Base-by-base conservation (phyloP, 2,888 invertebrate genomes). In the Coecobrya sp. region DNA sequence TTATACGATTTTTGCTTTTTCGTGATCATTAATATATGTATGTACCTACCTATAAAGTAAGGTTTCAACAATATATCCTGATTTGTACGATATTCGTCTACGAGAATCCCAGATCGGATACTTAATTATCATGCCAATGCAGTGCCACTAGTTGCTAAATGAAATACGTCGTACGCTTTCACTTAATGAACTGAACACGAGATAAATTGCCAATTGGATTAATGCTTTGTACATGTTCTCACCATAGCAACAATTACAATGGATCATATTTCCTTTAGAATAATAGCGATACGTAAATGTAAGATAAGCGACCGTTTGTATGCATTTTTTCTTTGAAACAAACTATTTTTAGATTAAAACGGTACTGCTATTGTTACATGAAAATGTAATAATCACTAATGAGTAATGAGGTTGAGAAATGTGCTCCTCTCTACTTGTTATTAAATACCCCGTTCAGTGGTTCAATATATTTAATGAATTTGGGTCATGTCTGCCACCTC, bases 71-170 rank as follows among this genome's bases (percentile, higher is more conserved):
- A 36, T n/a, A 19, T 5, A 59, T n/a, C n/a, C 59, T 19, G 59
- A n/a, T 59, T 13, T 55, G 13, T 70, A 16, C 42, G 30, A 16
- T 68, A 19, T 68, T n/a, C 45, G 52, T 52, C 55, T 27, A 27
- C 13, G 52, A 11, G 5, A 52, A 79, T 27, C 11, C 13, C 30
- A 52, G 52, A 27, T 13, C 52, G 52, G 55, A 79, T 30, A 22
- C 27, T 0, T 49, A 79, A 52, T 27, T 52, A 79, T 10, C 49
- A 45, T 49, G 49, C n/a, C n/a, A 10, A 25, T 68, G 62, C n/a
- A 10, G 7, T 68, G 62, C 86, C 86, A 86, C 86, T 86, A 86
- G 86, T 86, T 49, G 49, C 49, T 49, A 55, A 16, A 81, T 25
- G 81, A 16, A 76, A 30, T 36, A 49, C 59, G 8, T 25, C 62